Evolutionary conservation across 2,888 invertebrate genomes (phyloP).

Genomic region (Pseudococcus longispinus): DNA sequence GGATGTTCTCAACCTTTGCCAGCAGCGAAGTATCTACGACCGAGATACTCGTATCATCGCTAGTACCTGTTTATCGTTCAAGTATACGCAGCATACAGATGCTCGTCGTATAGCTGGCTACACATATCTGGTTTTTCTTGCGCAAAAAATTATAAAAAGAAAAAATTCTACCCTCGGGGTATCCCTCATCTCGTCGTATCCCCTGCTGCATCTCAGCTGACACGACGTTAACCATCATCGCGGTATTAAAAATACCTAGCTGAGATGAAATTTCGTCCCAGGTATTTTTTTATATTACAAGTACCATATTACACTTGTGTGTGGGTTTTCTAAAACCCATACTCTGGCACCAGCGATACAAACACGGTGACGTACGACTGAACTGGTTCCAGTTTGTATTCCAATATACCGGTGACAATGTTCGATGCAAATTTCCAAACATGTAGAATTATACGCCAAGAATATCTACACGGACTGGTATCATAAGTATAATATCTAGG

Average conservation of each 20-base stretch:
- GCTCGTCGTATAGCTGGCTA: neutral
- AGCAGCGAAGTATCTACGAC: constrained; percentile 1
- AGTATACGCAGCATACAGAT: neutral
- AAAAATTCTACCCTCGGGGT: neutral
- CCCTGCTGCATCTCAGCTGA: neutral
- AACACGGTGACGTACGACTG: neutral
- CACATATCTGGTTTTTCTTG: constrained; percentile 11
- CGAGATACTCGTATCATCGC: neutral
- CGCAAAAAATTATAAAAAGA: neutral
- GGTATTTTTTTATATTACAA: neutral
- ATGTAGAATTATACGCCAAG: neutral
- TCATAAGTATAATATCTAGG: neutral
- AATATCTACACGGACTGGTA: neutral
- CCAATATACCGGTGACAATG: constrained; percentile 8
- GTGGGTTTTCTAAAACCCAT: neutral
- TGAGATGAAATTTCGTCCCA: neutral
- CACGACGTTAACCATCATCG: neutral
- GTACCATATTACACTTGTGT: neutral
- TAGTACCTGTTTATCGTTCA: constrained; percentile 5
- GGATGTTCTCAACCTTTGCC: constrained; percentile 47
- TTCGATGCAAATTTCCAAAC: constrained; percentile 15
- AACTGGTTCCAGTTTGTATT: constrained; percentile 14
- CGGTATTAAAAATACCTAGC: neutral
- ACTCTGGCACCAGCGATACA: neutral
- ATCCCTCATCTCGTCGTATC: neutral